phyloP scores from a whole-genome alignment of 2,888 invertebrate genomes.

The Drosophila longiperda region DNA sequence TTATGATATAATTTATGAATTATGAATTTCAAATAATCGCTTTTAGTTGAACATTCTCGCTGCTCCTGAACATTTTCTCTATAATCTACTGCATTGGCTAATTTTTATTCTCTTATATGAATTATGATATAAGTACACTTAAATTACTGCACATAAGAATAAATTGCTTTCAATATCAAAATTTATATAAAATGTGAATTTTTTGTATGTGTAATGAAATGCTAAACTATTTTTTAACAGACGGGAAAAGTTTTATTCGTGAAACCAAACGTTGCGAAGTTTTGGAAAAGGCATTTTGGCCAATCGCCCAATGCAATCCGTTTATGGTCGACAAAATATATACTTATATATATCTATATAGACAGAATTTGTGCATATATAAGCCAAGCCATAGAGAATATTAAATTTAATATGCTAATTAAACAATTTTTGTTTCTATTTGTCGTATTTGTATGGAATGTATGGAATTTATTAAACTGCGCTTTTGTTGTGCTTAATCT shows the following conservation, averaged over 20 bases:
- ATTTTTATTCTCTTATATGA: constrained; percentile 4
- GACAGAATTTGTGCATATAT: constrained; percentile 33
- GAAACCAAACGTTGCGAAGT: constrained; percentile 48
- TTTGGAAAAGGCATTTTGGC: constrained; percentile 37
- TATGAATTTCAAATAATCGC: too few relatives aligned
- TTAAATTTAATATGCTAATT: constrained; percentile 11
- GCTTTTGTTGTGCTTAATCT: constrained; percentile 2
- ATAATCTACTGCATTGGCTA: constrained; percentile 11
- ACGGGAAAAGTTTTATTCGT: constrained; percentile 37
- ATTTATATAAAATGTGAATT: constrained; percentile 33
- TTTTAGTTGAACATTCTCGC: background rate
- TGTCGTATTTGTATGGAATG: background rate
- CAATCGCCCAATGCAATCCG: constrained; percentile 35
- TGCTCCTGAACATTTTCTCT: constrained; percentile 23
- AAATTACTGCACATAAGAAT: background rate
- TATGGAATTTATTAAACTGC: background rate
- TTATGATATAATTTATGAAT: too few relatives aligned
- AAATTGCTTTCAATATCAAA: constrained; percentile 22
- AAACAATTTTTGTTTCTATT: background rate
- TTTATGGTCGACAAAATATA: background rate
- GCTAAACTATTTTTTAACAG: constrained; percentile 24
- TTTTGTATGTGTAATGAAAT: constrained; percentile 37
- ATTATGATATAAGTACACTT: background rate
- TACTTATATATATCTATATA: background rate
- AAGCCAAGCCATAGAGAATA: background rate